Base-by-base conservation (phyloP, 2,888 invertebrate genomes). In the Molanna angustata region DNA sequence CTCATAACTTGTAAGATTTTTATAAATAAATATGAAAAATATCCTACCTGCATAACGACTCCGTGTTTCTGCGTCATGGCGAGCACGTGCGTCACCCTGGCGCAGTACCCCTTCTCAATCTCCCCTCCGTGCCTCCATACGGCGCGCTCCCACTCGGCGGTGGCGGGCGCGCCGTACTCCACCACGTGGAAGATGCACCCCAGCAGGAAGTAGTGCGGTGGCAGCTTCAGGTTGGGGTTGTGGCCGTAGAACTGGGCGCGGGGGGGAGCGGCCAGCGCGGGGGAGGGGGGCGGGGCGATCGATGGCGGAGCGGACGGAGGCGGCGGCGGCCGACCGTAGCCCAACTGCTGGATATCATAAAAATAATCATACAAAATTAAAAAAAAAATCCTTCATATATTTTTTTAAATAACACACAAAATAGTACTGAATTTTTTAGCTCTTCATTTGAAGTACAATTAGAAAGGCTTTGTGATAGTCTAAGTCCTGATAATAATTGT, bases 171-270 rank as follows among this genome's bases (percentile, higher is more conserved):
- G 0, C 80, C 79, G 65, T 91, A 91, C 64, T 92, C 92, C 60
- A 77, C 76, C 73, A 93, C 88, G 57, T 88, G 89, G 67, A 98
- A 97, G 27, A 95, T 88, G 69, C 96, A 97, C 4, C 96, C 97
- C 22, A 95, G 75, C 40, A 98, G 73, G 71, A 94, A 96, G 49
- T 94, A 75, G 63, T 95, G 93, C 0, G 88, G 84, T 7, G 96
- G 95, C 60, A 91, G 76, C 74, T 91, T 93, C 41, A 94, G 76
- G 68, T 90, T 90, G 9, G 93, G 93, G 73, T 95, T 95, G 74
- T 96, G 95, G 0, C 95, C 94, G 70, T 90, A 93, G 71, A 91
- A 94, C 64, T 91, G 90, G 11, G 86, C 84, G 11, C 86, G 80
- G 1, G 84, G 82, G 61, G 71, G 68, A 16, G 79, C 74, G 63